Base-by-base conservation (phyloP, 2,888 invertebrate genomes). In the Bimastos eiseni region DNA sequence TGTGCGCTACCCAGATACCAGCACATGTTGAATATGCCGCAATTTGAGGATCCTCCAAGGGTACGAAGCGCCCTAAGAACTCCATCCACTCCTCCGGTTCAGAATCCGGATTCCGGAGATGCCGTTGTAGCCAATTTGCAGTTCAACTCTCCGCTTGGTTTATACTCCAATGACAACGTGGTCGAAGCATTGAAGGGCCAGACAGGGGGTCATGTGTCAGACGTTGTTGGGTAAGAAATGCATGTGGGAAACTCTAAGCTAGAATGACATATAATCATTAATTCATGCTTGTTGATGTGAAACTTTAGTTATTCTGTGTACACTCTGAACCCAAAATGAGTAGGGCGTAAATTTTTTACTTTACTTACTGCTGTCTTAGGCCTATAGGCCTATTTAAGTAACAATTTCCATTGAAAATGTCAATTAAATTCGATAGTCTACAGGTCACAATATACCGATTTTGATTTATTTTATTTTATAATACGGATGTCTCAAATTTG, bases 81-180 rank as follows among this genome's bases (percentile, higher is more conserved):
- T 37, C 55, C 89, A 41, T 37, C 55, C 34, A 83, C 90, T 83
- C 90, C 49, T 21, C 90, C 90, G 19, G 44, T 83, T 49, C 88
- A 44, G n/a, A 41, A 89, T 37, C 86, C 90, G 19, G 33, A 36
- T 34, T 24, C 90, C 24, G 92, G 91, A 24, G 91, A 91, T 21
- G 92, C 91, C 5, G 90, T 91, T 36, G 92, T 92, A n/a, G 92
- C 92, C 21, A 93, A 93, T 91, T 90, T 93, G 83, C 94, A 94
- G 91, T 95, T 95, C 92, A 95, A 95, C 92, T 93, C 94, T 2
- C 95, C 95, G 4, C 91, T 95, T 38, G 91, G 93, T 36, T 92
- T 95, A 92, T 95, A 95, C 92, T 94, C 94, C 34, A 92, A 93
- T 34, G 93, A 94, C 24, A 94, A 93, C 91, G 94, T 94, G 15